Conservation (phyloP, 2,888 invertebrate genomes). For the Watsonalla cultraria region DNA sequence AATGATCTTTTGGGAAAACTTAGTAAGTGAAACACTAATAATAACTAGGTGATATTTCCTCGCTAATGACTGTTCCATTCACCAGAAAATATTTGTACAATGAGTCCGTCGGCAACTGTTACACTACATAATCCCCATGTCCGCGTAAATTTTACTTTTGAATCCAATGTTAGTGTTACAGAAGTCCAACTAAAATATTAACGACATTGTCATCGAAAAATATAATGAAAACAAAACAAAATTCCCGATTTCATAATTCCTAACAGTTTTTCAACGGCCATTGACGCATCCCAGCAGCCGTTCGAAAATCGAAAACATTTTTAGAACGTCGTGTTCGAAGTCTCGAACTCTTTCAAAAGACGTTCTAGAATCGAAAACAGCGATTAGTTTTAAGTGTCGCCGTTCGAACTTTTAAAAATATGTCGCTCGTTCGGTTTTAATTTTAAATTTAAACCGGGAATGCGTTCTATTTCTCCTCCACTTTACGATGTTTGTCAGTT, state of each 20-base stretch:
- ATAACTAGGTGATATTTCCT: too few relatives aligned
- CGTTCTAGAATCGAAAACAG: slow-evolving; percentile 74
- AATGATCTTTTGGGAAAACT: too few relatives aligned
- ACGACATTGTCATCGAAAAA: slow-evolving; percentile 24
- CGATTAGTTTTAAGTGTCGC: slow-evolving; percentile 75
- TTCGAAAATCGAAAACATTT: slow-evolving; percentile 72
- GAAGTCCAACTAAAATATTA: slow-evolving; percentile 18
- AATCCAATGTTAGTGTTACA: background rate
- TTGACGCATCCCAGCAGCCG: slow-evolving; percentile 63
- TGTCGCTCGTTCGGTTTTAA: slow-evolving; percentile 73
- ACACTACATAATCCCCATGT: slow-evolving; percentile 9
- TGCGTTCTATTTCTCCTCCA: slow-evolving; percentile 69
- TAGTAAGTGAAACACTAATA: too few relatives aligned
- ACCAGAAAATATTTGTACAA: too few relatives aligned
- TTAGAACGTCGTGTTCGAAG: slow-evolving; percentile 62
- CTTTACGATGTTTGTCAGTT: slow-evolving; percentile 73
- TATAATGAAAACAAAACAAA: slow-evolving; percentile 29
- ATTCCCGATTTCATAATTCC: slow-evolving; percentile 49
- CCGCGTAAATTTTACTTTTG: background rate
- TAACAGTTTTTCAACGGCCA: slow-evolving; percentile 50
- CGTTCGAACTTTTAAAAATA: slow-evolving; percentile 77
- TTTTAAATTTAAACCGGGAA: slow-evolving; percentile 69
- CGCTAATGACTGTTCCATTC: slow-evolving; percentile 3
- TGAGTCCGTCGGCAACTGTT: background rate
- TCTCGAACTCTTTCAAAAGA: slow-evolving; percentile 64